Percentiles rank a stretch among this genome's conserved stretches.
phyloP scores from a whole-genome alignment of 2,888 invertebrate genomes.

The Daptonema setosum region DNA sequence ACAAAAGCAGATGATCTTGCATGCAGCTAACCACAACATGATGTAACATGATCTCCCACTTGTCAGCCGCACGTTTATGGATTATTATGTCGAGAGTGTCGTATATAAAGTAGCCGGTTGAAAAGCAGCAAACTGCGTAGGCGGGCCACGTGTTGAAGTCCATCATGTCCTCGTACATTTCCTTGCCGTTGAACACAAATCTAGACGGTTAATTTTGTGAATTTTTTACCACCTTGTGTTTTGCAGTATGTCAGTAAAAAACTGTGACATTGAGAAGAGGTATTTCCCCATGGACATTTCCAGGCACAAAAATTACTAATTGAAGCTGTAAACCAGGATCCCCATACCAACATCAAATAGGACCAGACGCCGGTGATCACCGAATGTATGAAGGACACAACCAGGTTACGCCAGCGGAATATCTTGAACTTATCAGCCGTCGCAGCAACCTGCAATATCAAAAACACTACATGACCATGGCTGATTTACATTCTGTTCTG shows the following conservation, averaged over 20 bases:
- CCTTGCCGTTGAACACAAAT: not conserved
- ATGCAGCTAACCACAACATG: constrained; percentile 3
- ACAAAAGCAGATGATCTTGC: not conserved
- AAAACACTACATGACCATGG: no score
- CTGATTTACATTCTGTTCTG: no score
- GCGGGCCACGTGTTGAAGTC: constrained; percentile 1
- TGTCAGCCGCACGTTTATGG: not conserved
- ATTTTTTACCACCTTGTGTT: no score
- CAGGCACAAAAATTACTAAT: no score
- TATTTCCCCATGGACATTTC: no score
- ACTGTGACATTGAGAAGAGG: no score
- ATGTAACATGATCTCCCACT: constrained; percentile 7
- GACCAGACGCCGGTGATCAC: constrained; percentile 6
- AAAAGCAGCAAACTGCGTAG: constrained; percentile 3
- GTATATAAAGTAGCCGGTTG: constrained; percentile 7
- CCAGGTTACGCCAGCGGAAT: constrained; percentile 7
- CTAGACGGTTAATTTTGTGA: not conserved
- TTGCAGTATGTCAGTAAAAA: no score
- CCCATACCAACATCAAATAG: not conserved
- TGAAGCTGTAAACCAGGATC: no score
- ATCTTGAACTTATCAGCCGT: not conserved
- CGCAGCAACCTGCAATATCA: not conserved
- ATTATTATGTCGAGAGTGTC: constrained; percentile 6
- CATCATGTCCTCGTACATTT: constrained; percentile 5
- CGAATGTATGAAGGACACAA: constrained; percentile 5